A percentile compares a stretch with the other conserved stretches of the same genome.
Conservation (phyloP, 2,888 invertebrate genomes). For the Saturnia japonica region DNA sequence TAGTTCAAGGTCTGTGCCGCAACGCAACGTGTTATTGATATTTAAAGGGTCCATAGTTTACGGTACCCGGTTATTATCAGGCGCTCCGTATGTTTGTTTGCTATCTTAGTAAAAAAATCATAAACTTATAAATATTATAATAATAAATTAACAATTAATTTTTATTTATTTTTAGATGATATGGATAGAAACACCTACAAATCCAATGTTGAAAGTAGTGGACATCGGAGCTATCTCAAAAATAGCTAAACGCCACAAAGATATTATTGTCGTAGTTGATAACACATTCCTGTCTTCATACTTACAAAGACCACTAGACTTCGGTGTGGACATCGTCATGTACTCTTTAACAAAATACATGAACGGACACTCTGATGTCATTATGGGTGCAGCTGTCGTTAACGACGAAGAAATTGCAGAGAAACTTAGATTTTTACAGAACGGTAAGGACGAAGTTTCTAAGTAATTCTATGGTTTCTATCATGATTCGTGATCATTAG, state of each 20-base stretch:
- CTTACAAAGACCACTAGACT: slow-evolving; percentile 93
- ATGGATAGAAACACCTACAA: slow-evolving; percentile 98
- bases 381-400: slow-evolving; percentile 95
- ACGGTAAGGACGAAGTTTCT: slow-evolving; percentile 79
- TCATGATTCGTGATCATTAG: background rate
- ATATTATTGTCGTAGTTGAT: slow-evolving; percentile 90
- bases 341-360: slow-evolving; percentile 99
- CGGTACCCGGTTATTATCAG: no score
- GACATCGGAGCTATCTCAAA: slow-evolving; percentile 90
- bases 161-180: slow-evolving; percentile 83
- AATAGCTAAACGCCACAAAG: slow-evolving; percentile 76
- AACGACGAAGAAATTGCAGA: slow-evolving; percentile 87
- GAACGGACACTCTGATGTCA: slow-evolving; percentile 98
- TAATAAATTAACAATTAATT: slow-evolving; percentile 1
- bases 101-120: no score
- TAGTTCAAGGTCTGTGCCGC: no score
- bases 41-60: no score
- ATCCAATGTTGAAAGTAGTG: slow-evolving; percentile 94
- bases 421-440: slow-evolving; percentile 92
- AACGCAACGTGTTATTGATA: no score
- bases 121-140: background rate
- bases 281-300: slow-evolving; percentile 97
- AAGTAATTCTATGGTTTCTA: background rate
- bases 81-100: no score
- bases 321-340: slow-evolving; percentile 95